Evolutionary conservation across 1,140 invertebrate genomes (phyloP), one percentile per base, ranked within the genome.

Genomic region (Elysia chlorotica): DNA sequence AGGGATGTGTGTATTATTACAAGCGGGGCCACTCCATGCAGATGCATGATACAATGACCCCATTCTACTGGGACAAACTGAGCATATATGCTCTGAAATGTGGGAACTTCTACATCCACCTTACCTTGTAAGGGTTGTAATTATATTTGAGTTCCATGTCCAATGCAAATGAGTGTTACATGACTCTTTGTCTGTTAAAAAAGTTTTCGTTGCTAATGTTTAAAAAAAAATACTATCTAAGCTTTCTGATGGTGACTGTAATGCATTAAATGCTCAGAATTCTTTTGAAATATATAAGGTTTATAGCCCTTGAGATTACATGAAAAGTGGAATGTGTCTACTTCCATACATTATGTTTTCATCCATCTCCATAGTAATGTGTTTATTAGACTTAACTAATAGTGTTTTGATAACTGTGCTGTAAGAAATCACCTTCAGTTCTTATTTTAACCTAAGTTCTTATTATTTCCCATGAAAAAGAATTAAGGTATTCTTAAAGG

Each of bases 81-180:
- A 25, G 0, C 6, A 41, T 76, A 3, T 54, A 30, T 19, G 28
- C 74, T 35, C 56, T 74, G 2, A 68, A 54, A 30, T 71, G 75
- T 31, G 65, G 57, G 6, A 48, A 35, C 41, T 76, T 66, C 38
- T 38, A 53, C 36, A 0, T 73, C 1, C 10, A 30, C 35, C 31
- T 65, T 30, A 28, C 63, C 19, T 68, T 76, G 75, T 76, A 69
- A 66, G 75, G n/a, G n/a, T n/a, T n/a, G n/a, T n/a, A n/a, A n/a
- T n/a, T n/a, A n/a, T n/a, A n/a, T n/a, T n/a, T n/a, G n/a, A n/a
- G n/a, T n/a, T n/a, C n/a, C n/a, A n/a, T n/a, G n/a, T n/a, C n/a
- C n/a, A n/a, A n/a, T n/a, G n/a, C n/a, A n/a, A n/a, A n/a, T n/a
- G n/a, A n/a, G n/a, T n/a, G n/a, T n/a, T n/a, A n/a, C n/a, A n/a